Percentiles rank a stretch among this genome's conserved stretches.
Evolutionary conservation across 2,113 vertebrate species (phyloP).

Genomic region (Alouatta palliata): DNA sequence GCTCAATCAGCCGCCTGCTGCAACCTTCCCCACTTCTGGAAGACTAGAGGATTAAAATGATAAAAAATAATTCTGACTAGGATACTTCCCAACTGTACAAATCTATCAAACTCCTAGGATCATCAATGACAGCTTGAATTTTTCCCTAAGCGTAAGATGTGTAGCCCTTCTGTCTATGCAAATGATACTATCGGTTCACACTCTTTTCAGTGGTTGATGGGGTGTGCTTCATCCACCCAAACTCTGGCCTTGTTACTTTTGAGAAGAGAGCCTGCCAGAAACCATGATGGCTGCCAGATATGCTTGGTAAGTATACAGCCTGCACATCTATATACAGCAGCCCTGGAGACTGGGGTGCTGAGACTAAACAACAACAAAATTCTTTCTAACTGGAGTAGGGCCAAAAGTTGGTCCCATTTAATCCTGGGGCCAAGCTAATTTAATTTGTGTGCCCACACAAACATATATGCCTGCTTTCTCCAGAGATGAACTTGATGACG

Average conservation of each 20-base stretch:
- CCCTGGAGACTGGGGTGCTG: background rate
- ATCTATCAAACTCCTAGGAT: background rate
- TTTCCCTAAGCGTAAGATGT: background rate
- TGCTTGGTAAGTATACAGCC: background rate
- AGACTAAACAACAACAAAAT: background rate
- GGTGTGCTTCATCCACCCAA: background rate
- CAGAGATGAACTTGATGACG: background rate
- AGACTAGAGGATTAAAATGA: slow-evolving; percentile 15
- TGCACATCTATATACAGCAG: background rate
- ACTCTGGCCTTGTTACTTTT: background rate
- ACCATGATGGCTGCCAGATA: background rate
- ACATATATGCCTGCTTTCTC: background rate
- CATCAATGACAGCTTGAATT: background rate
- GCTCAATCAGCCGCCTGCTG: background rate
- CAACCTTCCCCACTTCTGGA: slow-evolving; percentile 4
- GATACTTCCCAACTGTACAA: slow-evolving; percentile 8
- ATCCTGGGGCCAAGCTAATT: too few relatives aligned
- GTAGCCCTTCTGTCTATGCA: background rate
- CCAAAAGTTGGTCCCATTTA: background rate
- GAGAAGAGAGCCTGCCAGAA: background rate
- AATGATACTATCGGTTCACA: background rate
- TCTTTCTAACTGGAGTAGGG: background rate
- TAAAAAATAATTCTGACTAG: slow-evolving; percentile 5
- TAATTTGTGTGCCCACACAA: background rate
- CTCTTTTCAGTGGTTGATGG: background rate